Conservation (phyloP, 2,797 vertebrate genomes). For the Protosalanx chinensis region DNA sequence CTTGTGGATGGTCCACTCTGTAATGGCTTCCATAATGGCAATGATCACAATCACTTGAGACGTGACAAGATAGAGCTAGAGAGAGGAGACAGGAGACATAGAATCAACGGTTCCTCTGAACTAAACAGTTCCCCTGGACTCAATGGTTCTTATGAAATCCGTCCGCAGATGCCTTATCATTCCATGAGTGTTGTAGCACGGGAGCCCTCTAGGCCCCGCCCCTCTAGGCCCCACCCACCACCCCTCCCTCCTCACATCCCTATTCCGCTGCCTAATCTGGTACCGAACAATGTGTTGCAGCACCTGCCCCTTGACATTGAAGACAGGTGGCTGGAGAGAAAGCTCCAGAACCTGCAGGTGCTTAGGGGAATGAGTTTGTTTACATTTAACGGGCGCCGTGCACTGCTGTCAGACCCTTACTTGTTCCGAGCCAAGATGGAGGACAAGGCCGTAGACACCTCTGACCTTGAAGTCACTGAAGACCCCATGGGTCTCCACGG, state of each 20-base stretch:
- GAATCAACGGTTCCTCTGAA: slow-evolving; percentile 36
- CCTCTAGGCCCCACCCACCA: slow-evolving; percentile 42
- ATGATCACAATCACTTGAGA: slow-evolving; percentile 52
- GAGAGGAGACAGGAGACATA: slow-evolving; percentile 46
- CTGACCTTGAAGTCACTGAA: slow-evolving; percentile 90
- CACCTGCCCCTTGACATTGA: slow-evolving; percentile 76
- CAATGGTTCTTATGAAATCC: slow-evolving; percentile 48
- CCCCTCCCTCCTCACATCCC: slow-evolving; percentile 62
- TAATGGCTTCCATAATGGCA: slow-evolving; percentile 75
- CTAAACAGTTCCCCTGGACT: slow-evolving; percentile 10
- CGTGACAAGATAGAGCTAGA: slow-evolving; percentile 62
- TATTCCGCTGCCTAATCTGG: slow-evolving; percentile 70
- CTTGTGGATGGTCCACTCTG: slow-evolving; percentile 50
- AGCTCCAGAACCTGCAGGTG: slow-evolving; percentile 81
- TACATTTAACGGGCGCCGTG: slow-evolving; percentile 79
- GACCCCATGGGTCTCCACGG: slow-evolving; percentile 97
- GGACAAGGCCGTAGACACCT: slow-evolving; percentile 97
- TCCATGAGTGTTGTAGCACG: slow-evolving; percentile 71
- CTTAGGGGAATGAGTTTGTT: slow-evolving; percentile 83
- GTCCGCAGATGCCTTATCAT: slow-evolving; percentile 68
- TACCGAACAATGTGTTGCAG: slow-evolving; percentile 81
- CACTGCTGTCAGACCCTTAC: slow-evolving; percentile 82
- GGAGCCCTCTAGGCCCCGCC: slow-evolving; percentile 65
- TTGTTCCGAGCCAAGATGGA: slow-evolving; percentile 87
- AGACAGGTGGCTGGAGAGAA: slow-evolving; percentile 79